Base-by-base conservation (phyloP, 2,888 invertebrate species). In the Pyrgus malvae region DNA sequence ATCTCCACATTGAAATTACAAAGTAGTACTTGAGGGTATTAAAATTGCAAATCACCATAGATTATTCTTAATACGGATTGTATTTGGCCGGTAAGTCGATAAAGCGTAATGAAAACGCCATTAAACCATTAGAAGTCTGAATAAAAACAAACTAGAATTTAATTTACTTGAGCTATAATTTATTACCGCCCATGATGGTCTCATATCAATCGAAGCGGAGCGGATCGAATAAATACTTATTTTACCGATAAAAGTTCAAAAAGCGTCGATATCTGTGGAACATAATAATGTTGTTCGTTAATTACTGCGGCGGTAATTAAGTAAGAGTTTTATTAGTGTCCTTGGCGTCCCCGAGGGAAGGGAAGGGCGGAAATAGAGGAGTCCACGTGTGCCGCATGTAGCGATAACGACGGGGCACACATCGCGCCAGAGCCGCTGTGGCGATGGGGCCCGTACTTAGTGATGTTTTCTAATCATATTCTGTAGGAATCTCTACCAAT, bases 291-390 rank as follows among this genome's bases (percentile, higher is more conserved):
- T 50, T 51, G 55, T 60, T 37, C 49, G 42, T 59, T 80, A 77
- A 78, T 78, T 76, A 74, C 69, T 68, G 69, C 62, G 61, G 62
- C 64, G 67, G 76, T 78, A 78, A 83, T 80, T 80, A 81, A 75
- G 78, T 75, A 72, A 77, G 72, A 75, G 76, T 78, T 78, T 78
- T 80, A 82, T 80, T 74, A 63, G 69, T 74, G 81, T 82, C 82
- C 80, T 83, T 83, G 81, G 76, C 64, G 69, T 70, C 75, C 74
- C 72, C 72, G 67, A 75, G 74, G 74, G 76, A 80, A 79, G 85
- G 83, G 83, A 80, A 79, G 85, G 83, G 83, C 87, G 87, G 87
- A 87, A 82, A 76, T 80, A 78, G 74, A 75, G 70, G 63, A 70
- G 67, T 76, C 80, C 83, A 86, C 85, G 83, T 86, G 85, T 73